Evolutionary conservation across 2,113 vertebrate genomes (phyloP).

Genomic region (Chloebia gouldiae): DNA sequence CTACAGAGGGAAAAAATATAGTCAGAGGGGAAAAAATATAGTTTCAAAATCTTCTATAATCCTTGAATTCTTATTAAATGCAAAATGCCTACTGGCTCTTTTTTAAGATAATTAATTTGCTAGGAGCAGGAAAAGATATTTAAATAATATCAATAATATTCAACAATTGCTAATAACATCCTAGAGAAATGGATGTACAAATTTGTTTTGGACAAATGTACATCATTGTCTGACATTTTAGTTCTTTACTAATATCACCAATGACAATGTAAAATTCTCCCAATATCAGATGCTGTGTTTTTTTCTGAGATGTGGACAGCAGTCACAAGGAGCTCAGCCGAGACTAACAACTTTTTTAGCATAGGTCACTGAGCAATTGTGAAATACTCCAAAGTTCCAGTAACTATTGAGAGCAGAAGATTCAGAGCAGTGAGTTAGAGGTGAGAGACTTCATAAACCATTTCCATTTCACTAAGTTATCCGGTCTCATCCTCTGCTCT

Average conservation of each 20-base stretch:
- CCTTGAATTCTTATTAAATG: neutral
- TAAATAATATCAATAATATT: neutral
- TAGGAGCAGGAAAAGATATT: neutral
- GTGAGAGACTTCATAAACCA: slow-evolving; percentile 39
- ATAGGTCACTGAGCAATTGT: slow-evolving; percentile 7
- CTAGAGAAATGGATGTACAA: neutral
- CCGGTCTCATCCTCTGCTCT: neutral
- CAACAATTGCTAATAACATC: neutral
- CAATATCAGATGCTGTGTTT: neutral
- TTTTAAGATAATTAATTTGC: neutral
- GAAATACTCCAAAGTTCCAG: neutral
- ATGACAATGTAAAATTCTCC: neutral
- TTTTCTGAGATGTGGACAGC: neutral
- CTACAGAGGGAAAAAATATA: neutral
- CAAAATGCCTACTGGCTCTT: neutral
- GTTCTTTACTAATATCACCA: neutral
- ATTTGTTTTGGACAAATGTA: neutral
- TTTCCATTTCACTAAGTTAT: slow-evolving; percentile 40
- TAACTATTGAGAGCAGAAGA: neutral
- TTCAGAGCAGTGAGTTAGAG: slow-evolving; percentile 7
- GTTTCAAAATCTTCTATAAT: neutral
- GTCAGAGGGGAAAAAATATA: neutral
- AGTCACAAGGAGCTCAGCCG: neutral
- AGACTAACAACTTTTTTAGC: slow-evolving; percentile 38
- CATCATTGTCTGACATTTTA: neutral